Evolutionary conservation across 37 sponge, comb jelly and placozoan genomes (phyloP), one percentile per base, ranked within the genome.

Genomic region (Theonella swinhoei): DNA sequence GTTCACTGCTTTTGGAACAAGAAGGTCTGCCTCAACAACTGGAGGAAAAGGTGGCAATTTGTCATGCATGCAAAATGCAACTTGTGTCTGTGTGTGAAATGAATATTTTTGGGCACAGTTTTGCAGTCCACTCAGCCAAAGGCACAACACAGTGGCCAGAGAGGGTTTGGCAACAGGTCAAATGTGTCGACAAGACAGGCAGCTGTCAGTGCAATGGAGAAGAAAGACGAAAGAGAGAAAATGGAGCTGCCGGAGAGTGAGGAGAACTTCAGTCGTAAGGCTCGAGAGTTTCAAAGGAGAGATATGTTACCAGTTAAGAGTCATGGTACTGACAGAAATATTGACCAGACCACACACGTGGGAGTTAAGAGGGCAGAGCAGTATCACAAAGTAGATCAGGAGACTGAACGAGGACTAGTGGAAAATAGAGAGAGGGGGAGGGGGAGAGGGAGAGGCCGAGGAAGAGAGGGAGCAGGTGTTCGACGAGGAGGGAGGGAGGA

Each of bases 1-100:
- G 0, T 87, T 87, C 42, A 35, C 68, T 19, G 41, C 74, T 3
- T 87, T 87, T 47, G 54, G 54, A 14, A 47, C 28, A 82, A 70
- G 30, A 58, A 69, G 24, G 68, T 3, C 47, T 40, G 33, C 43
- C 24, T 24, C 35, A 75, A 70, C 39, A 47, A 59, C 7, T 24
- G 26, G 1, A 39, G n/a, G 73, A 82, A 38, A 35, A 34, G 38
- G 4, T 5, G 78, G 4, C 26, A 32, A 5, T n/a, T n/a, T n/a
- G n/a, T n/a, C n/a, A n/a, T n/a, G n/a, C n/a, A n/a, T n/a, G n/a
- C n/a, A n/a, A n/a, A n/a, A n/a, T n/a, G n/a, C n/a, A n/a, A n/a
- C n/a, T n/a, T n/a, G n/a, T n/a, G n/a, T n/a, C n/a, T n/a, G n/a
- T n/a, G n/a, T n/a, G n/a, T n/a, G n/a, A n/a, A n/a, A n/a, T n/a